Base-by-base conservation (phyloP, 2,888 invertebrate species). In the Venusia cambrica region DNA sequence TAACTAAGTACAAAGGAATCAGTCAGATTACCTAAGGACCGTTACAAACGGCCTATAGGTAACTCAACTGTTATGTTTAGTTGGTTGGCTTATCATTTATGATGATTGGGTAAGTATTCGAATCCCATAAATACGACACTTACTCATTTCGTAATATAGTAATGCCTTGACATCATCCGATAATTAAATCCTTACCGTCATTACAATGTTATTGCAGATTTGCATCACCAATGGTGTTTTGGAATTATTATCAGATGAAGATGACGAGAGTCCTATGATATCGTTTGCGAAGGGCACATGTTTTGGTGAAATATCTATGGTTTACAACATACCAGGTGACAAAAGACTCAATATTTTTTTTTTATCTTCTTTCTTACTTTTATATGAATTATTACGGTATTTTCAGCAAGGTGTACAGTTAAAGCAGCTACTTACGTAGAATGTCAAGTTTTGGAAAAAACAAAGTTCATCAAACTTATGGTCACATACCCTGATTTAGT, bases 361-460 rank as follows among this genome's bases (percentile, higher is more conserved):
- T n/a, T n/a, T n/a, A n/a, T n/a, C n/a, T n/a, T n/a, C n/a, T n/a
- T n/a, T n/a, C n/a, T 13, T 6, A 17, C 2, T 6, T 10, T 11
- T 10, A 3, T 10, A 6, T n/a, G n/a, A 11, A 6, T 3, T 6
- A 0, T 17, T n/a, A 4, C 5, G 8, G 15, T 16, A 1, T 18
- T 58, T 62, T 41, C 49, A 87, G 84, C 89, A 3, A 74, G 87
- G 45, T 84, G 88, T 26, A 85, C 88, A 17, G 81, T 89, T 2
- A 83, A 84, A 67, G 89, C 89, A 7, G 80, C 85, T 2, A 79
- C 79, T 6, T 89, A 88, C 38, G 85, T 87, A 1, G 89, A 89
- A 63, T 80, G 88, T 39, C 87, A 88, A 69, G 83, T 84, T n/a
- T 57, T 88, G 24, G 73, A 83, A 39, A 85, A 85, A 49, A 78